Percentiles rank a stretch among this genome's conserved stretches.
These are phyloP conservation scores for Emydoidea blandingii DNA, from an alignment of 2,797 vertebrate species.

Conservation along the genomic window DNA sequence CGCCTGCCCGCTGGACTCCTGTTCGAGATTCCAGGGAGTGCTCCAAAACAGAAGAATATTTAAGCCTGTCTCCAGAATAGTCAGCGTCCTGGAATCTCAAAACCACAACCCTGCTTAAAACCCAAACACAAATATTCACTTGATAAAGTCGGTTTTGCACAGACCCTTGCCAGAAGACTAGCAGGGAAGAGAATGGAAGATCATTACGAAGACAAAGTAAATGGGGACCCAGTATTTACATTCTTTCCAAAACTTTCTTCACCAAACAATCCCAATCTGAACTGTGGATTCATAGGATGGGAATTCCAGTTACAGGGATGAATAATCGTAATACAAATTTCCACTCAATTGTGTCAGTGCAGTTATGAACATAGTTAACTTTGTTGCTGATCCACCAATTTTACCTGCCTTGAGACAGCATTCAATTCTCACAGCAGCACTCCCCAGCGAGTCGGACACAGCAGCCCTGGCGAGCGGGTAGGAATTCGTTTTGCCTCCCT, in stretches of 20 bases:
- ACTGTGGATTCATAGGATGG: neutral
- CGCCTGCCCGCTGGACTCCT: neutral
- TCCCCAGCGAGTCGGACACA: neutral
- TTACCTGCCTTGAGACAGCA: rapidly evolving
- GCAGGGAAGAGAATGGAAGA: slow-evolving; percentile 12
- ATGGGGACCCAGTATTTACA: slow-evolving; percentile 32
- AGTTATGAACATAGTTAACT: neutral
- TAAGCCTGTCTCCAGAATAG: slow-evolving; percentile 42
- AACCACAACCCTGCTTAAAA: slow-evolving; percentile 61
- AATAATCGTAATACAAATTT: slow-evolving; percentile 20
- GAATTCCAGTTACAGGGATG: slow-evolving; percentile 24
- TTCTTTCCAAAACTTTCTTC: neutral
- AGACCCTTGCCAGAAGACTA: slow-evolving; percentile 11
- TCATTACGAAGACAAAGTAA: neutral
- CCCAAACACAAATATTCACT: slow-evolving; percentile 45
- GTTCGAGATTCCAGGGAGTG: neutral
- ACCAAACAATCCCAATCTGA: neutral
- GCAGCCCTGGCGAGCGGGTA: rapidly evolving
- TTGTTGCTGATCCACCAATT: slow-evolving; percentile 2
- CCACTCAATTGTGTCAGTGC: neutral
- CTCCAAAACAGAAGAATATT: slow-evolving; percentile 36
- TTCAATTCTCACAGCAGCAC: neutral
- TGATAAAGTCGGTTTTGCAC: neutral
- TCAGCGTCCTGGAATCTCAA: slow-evolving; percentile 67
- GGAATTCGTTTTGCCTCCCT: neutral